Evolutionary conservation across 2,888 invertebrate species (phyloP).

Genomic region (Temnothorax ravouxi): DNA sequence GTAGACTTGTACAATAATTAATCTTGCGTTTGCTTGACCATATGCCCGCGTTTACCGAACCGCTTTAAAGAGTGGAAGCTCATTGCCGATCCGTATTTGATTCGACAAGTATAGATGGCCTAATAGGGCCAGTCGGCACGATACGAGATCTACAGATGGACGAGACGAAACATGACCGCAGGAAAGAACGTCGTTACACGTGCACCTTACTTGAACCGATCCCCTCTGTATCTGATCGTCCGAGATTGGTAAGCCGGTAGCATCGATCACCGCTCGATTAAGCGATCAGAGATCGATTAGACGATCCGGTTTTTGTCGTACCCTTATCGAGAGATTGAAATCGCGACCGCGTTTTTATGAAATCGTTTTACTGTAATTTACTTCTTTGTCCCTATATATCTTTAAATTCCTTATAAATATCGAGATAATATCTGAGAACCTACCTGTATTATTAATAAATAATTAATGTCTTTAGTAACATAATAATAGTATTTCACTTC

Average conservation of each 20-base stretch:
- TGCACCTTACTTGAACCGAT: constrained; percentile 56
- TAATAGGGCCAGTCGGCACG: constrained; percentile 52
- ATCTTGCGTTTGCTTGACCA: not conserved
- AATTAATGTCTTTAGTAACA: not conserved
- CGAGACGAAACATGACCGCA: constrained; percentile 44
- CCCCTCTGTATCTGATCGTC: constrained; percentile 33
- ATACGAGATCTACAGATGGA: constrained; percentile 58
- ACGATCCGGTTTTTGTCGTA: constrained; percentile 67
- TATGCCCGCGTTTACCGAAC: not conserved
- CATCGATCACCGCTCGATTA: constrained; percentile 67
- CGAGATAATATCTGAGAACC: not conserved
- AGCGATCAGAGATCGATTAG: constrained; percentile 73
- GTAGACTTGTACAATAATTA: not conserved
- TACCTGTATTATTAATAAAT: not conserved
- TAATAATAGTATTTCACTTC: not conserved
- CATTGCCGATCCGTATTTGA: not conserved
- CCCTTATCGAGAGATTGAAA: constrained; percentile 58
- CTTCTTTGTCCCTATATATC: not conserved
- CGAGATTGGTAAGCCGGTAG: constrained; percentile 70
- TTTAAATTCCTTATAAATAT: not conserved
- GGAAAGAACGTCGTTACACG: constrained; percentile 53
- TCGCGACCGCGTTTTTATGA: constrained; percentile 59
- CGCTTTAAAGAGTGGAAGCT: not conserved
- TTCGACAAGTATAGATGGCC: constrained; percentile 33
- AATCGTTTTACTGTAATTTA: constrained; percentile 4